Conservation (phyloP, 1,140 invertebrate genomes). For the Pseudomyrmex pallidus region DNA sequence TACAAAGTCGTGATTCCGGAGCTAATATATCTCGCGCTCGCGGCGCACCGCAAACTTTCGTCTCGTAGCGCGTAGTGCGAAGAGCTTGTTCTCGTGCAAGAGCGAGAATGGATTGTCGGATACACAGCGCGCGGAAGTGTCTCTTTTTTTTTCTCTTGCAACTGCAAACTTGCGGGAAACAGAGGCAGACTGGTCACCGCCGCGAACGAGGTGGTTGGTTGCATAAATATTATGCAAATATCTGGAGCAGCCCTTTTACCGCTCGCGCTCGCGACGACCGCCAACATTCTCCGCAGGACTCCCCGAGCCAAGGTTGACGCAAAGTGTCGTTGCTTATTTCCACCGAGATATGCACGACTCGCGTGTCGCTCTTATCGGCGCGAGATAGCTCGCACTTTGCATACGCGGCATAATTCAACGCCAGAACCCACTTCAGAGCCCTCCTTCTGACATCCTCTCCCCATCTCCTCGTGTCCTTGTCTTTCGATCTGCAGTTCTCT, state of each 20-base stretch:
- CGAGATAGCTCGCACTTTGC: slow-evolving; percentile 83
- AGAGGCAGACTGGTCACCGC: slow-evolving; percentile 18
- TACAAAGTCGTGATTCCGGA: slow-evolving; percentile 48
- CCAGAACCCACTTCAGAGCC: slow-evolving; percentile 67
- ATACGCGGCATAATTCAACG: slow-evolving; percentile 83
- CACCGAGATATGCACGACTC: slow-evolving; percentile 81
- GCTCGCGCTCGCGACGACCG: slow-evolving; percentile 35
- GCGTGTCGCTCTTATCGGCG: slow-evolving; percentile 83
- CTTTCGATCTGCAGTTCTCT: slow-evolving; percentile 12
- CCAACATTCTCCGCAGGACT: slow-evolving; percentile 29
- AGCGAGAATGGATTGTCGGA: slow-evolving; percentile 36
- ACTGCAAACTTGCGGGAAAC: slow-evolving; percentile 35
- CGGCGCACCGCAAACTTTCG: slow-evolving; percentile 38
- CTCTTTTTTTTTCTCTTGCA: neutral
- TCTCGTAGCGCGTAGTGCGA: slow-evolving; percentile 43
- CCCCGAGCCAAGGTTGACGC: slow-evolving; percentile 26
- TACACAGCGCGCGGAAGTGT: neutral
- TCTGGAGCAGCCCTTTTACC: slow-evolving; percentile 38
- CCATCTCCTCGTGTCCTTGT: neutral
- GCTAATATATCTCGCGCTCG: slow-evolving; percentile 41
- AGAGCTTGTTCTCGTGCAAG: slow-evolving; percentile 28
- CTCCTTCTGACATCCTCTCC: neutral
- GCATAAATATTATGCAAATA: slow-evolving; percentile 78
- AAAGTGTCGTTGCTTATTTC: slow-evolving; percentile 80
- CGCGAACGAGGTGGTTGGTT: slow-evolving; percentile 28